Evolutionary conservation across 2,113 vertebrate genomes (phyloP), one percentile per base, ranked within the genome.

Genomic region (Eolophus roseicapilla): DNA sequence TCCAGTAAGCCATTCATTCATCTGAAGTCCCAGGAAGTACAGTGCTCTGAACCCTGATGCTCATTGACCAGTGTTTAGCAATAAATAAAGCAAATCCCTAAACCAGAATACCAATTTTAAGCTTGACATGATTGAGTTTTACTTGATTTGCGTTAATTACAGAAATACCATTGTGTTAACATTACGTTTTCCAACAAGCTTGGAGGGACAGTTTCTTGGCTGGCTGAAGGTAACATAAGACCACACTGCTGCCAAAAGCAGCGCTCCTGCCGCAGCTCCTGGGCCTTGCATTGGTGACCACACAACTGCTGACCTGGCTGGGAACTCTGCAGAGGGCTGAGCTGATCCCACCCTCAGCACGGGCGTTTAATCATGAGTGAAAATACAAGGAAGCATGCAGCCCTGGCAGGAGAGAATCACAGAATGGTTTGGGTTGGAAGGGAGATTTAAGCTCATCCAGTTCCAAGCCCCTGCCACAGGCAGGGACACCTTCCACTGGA

Each of bases 141-240:
- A 52, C 70, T 60, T 85, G 57, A 82, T 94, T 93, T 86, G n/a
- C 53, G 35, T 90, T 82, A 80, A 92, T 90, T 95, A 80, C 76
- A 83, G 88, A 44, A 86, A 74, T 55, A 31, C 59, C 75, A 20
- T 13, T 41, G 41, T 41, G 53, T 35, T 41, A 90, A 65, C 57
- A 47, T 20, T 41, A 44, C 6, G 13, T 90, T 90, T 80, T n/a
- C 64, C 69, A 80, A 62, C 3, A 8, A 63, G 44, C 37, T 52
- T 23, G 41, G 67, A 41, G 67, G 71, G 71, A 47, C 3, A 21
- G 75, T 37, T 86, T 73, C 75, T 92, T 88, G 90, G 59, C 92
- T 80, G 82, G 49, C 90, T 69, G 44, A 76, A 65, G 35, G 71
- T 16, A 9, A 20, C 0, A 0, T 28, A 82, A 18, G 75, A 68